Base-by-base conservation (phyloP, 2,888 invertebrate species). In the Oscheius sp. region DNA sequence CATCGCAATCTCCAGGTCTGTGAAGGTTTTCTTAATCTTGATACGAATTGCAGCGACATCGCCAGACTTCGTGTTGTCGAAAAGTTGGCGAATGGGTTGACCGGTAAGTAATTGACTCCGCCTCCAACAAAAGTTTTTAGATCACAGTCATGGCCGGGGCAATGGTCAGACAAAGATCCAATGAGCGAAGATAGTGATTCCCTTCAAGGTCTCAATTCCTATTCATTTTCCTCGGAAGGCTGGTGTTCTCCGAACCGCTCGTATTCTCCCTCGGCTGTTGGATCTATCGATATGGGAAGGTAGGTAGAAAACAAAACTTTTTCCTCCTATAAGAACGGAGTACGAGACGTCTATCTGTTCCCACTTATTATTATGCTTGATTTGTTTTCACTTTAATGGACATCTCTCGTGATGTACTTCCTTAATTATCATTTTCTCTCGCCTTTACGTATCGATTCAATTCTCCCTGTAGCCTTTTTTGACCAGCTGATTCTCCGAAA, bases 1-100 rank as follows among this genome's bases (percentile, higher is more conserved):
- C 58, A 66, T 15, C 25, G 70, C 29, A 72, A 70, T 48, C 42
- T 72, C 3, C 72, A 69, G 63, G 69, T 69, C 29, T 25, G 25
- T 25, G 2, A 25, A 48, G 12, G n/a, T 29, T 27, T 29, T 6
- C 8, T 5, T 17, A 48, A 48, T 17, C 12, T 20, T 29, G 29
- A 1, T 12, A n/a, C 17, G 17, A 25, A 17, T 37, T 57, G 34
- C 57, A 61, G 61, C 25, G 61, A n/a, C 61, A 61, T 17, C 61
- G 61, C 8, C 61, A 61, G 29, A 42, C 25, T 8, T 34, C 33
- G 3, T 61, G 61, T 17, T 61, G 42, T 29, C 25, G 29, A 20
- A 61, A 61, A n/a, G 61, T 61, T 8, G 61, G 27, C 45, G 61
- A 61, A 42, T 61, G 61, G 61, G 61, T 61, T 6, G 61, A 61